A percentile compares a stretch with the other conserved stretches of the same genome.
These are phyloP conservation scores for Cheilosia soror DNA, from an alignment of 2,888 invertebrate species.

Conservation along the genomic window DNA sequence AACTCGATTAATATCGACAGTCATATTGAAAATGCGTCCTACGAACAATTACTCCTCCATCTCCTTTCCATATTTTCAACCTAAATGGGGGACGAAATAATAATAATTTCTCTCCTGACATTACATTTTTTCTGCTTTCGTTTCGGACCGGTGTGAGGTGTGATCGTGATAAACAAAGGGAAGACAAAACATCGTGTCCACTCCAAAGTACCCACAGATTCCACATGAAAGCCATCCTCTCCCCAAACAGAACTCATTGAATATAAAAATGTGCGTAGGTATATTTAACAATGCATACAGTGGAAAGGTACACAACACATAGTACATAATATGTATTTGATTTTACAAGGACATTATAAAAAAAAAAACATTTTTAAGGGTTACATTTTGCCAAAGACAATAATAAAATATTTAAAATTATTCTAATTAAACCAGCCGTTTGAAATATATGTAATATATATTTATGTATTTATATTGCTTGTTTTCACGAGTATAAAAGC, in stretches of 20 bases:
- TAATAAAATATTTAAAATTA: slow-evolving; percentile 59
- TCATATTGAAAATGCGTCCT: slow-evolving; percentile 63
- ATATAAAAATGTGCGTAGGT: slow-evolving; percentile 60
- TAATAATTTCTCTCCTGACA: slow-evolving; percentile 54
- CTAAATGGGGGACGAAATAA: slow-evolving; percentile 35
- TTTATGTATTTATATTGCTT: slow-evolving; percentile 24
- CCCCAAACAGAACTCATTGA: slow-evolving; percentile 43
- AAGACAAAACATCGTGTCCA: slow-evolving; percentile 46
- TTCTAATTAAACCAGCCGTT: slow-evolving; percentile 53
- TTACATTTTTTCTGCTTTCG: slow-evolving; percentile 5
- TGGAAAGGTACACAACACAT: background rate
- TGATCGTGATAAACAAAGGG: slow-evolving; percentile 38
- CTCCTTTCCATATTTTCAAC: slow-evolving; percentile 11
- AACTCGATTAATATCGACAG: slow-evolving; percentile 65
- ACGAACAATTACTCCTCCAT: slow-evolving; percentile 52
- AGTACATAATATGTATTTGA: slow-evolving; percentile 2
- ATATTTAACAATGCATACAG: slow-evolving; percentile 26
- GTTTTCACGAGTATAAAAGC: slow-evolving; percentile 32
- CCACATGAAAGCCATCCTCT: too few species aligned
- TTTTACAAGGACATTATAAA: background rate
- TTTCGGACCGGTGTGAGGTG: slow-evolving; percentile 42
- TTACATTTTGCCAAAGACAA: slow-evolving; percentile 25
- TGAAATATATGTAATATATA: slow-evolving; percentile 8
- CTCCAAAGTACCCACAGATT: slow-evolving; percentile 1
- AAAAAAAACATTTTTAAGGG: slow-evolving; percentile 3